Base-by-base conservation (phyloP, 2,888 invertebrate genomes). In the Hypomecis punctinalis region DNA sequence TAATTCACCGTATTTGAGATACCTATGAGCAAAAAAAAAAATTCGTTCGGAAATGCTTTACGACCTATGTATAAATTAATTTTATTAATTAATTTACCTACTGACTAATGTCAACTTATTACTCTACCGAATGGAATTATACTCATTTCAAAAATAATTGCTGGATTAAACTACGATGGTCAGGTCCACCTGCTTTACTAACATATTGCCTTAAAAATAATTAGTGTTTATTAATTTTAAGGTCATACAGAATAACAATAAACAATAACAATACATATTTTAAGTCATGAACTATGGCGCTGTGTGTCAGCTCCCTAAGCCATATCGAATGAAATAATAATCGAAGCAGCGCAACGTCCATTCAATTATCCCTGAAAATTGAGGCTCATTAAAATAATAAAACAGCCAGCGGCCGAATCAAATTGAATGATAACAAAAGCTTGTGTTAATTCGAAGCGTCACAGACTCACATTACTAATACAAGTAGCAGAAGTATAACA, bases 341-440 rank as follows among this genome's bases (percentile, higher is more conserved):
- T 86, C 85, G 81, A 81, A 88, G 84, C 84, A 80, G 73, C 73
- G 80, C 86, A 80, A 85, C 86, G 90, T 86, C 84, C 86, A 86
- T 89, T 90, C 90, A 90, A 91, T 92, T 92, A 91, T 89, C 87
- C 84, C 88, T 85, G 89, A 88, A 91, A 92, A 92, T 91, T 88
- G 90, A 87, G 76, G 88, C 91, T 92, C 91, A 92, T 92, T 92
- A 91, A 91, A 92, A 93, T 92, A 92, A 91, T 91, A 91, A 91
- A 92, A 91, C 88, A 89, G 86, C 90, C 90, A 74, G 83, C 85
- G 86, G 90, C 87, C 74, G 78, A 88, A 84, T 88, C 90, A 90
- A 92, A 93, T 93, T 92, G 89, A 92, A 93, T 91, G 90, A 93
- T 88, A 93, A 93, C 92, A 93, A 89, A 86, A 88, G 88, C 86